Evolutionary conservation across 1,140 invertebrate genomes (phyloP).

Genomic region (Drosophila pachea): DNA sequence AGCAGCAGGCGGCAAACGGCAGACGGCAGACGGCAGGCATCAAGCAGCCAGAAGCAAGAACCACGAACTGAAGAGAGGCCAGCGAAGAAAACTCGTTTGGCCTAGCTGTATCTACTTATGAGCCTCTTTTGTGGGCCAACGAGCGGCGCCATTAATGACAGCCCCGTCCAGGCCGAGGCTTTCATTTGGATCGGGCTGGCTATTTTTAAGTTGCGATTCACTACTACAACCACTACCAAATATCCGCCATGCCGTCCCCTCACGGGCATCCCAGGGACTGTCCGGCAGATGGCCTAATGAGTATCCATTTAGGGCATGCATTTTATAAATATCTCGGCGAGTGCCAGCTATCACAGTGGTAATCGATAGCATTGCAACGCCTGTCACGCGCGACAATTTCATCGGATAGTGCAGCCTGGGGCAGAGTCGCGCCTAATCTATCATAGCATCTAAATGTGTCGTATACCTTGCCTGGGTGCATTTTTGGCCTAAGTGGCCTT

Average conservation of each 20-base stretch:
- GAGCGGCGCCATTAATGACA: slow-evolving; percentile 69
- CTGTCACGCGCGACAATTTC: slow-evolving; percentile 68
- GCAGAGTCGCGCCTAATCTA: slow-evolving; percentile 49
- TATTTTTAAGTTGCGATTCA: slow-evolving; percentile 51
- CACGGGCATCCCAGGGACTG: slow-evolving; percentile 9
- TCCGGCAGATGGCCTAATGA: slow-evolving; percentile 40
- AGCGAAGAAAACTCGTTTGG: slow-evolving; percentile 41
- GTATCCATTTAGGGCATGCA: slow-evolving; percentile 59
- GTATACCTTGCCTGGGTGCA: slow-evolving; percentile 55
- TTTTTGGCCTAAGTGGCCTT: slow-evolving; percentile 72
- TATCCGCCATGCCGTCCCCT: slow-evolving; percentile 15
- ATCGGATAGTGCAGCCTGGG: slow-evolving; percentile 50
- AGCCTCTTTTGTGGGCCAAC: slow-evolving; percentile 55
- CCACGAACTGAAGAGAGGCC: not conserved
- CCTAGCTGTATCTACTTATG: slow-evolving; percentile 40
- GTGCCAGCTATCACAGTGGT: slow-evolving; percentile 33
- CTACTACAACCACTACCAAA: no score
- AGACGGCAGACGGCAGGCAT: slow-evolving; percentile 25
- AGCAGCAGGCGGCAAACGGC: no score
- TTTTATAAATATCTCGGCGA: slow-evolving; percentile 58
- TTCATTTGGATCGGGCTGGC: slow-evolving; percentile 29
- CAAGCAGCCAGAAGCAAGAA: slow-evolving; percentile 26
- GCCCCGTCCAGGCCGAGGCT: slow-evolving; percentile 20
- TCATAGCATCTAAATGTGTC: slow-evolving; percentile 55
- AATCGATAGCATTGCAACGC: slow-evolving; percentile 71